Percentiles rank a stretch among this genome's conserved stretches.
phyloP scores from a whole-genome alignment of 2,113 vertebrate species.

The Leptobrachium ailaonicum region DNA sequence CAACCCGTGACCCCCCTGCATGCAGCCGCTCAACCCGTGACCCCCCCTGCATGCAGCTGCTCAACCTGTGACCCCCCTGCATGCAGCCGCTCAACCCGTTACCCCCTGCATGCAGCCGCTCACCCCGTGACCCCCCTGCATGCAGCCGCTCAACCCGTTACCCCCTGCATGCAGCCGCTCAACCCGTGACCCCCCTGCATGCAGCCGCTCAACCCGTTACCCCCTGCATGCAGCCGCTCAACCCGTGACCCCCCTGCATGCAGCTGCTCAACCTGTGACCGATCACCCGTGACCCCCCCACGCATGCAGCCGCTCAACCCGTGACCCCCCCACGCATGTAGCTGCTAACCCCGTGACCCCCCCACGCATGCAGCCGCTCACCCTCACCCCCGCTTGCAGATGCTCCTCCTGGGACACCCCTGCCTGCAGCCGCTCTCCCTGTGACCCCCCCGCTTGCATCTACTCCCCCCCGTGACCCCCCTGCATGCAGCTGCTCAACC shows the following conservation, averaged over 20 bases:
- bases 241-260: not conserved
- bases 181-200: not conserved
- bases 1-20: not conserved
- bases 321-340: too few species aligned
- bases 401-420: not conserved
- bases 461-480: not conserved
- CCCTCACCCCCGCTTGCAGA: not conserved
- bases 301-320: too few species aligned
- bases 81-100: too few species aligned
- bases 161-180: too few species aligned
- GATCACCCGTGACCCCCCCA: too few species aligned
- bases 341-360: too few species aligned
- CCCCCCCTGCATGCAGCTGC: not conserved
- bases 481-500: not conserved
- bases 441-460: not conserved
- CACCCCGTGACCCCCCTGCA: not conserved
- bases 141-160: too few species aligned
- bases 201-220: not conserved
- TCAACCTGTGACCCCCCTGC: not conserved
- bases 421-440: not conserved
- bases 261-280: not conserved
- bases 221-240: not conserved
- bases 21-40: too few species aligned
- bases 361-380: not conserved
- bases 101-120: not conserved